Evolutionary conservation across 2,797 vertebrate species (phyloP).

Genomic region (Ctenopoma kingsleyae): DNA sequence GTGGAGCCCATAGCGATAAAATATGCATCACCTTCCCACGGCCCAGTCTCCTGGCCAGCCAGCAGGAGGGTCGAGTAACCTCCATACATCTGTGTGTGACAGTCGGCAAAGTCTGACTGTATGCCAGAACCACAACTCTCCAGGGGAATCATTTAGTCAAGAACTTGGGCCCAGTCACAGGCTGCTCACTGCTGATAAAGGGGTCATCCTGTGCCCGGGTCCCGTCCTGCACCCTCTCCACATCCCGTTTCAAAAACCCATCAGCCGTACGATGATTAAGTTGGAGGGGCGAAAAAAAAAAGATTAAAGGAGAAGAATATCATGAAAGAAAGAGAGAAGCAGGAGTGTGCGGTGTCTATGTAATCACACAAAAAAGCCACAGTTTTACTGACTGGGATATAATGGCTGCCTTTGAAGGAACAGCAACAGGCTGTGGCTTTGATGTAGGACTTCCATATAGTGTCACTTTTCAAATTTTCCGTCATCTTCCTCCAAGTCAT

Average conservation of each 20-base stretch:
- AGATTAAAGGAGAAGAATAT: constrained; percentile 74
- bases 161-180: constrained; percentile 68
- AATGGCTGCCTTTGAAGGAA: constrained; percentile 69
- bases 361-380: constrained; percentile 61
- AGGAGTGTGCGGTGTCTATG: constrained; percentile 41
- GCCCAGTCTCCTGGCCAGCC: constrained; percentile 40
- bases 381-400: constrained; percentile 67
- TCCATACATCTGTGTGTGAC: constrained; percentile 67
- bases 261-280: constrained; percentile 73
- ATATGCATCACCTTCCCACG: constrained; percentile 67
- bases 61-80: constrained; percentile 68
- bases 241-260: constrained; percentile 64
- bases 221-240: constrained; percentile 65
- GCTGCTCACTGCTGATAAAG: constrained; percentile 83
- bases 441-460: constrained; percentile 56
- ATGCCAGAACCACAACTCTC: constrained; percentile 72
- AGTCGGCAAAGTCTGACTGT: constrained; percentile 58
- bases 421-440: constrained; percentile 56
- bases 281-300: constrained; percentile 39
- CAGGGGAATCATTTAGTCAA: constrained; percentile 82
- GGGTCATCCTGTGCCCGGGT: constrained; percentile 74
- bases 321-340: constrained; percentile 57
- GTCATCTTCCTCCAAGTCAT: constrained; percentile 37
- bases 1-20: constrained; percentile 60
- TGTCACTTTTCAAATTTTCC: constrained; percentile 29